phyloP scores from a whole-genome alignment of 2,797 vertebrate species.

The Rhodeus uyekii region DNA sequence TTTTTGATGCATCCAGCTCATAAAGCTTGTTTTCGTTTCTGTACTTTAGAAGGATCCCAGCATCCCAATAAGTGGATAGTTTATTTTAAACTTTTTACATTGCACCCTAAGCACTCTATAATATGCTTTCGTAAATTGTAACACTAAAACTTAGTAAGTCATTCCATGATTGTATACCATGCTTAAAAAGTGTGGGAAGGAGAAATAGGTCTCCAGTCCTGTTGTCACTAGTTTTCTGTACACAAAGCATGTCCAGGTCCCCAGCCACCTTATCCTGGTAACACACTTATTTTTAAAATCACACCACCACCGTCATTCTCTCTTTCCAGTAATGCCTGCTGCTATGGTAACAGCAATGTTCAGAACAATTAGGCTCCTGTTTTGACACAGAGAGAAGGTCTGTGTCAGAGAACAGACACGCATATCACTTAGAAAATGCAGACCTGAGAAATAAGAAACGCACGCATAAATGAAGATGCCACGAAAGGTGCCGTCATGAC shows the following conservation, averaged over 20 bases:
- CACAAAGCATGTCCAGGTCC: slow-evolving; percentile 48
- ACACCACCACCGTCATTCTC: slow-evolving; percentile 44
- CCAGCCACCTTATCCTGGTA: slow-evolving; percentile 35
- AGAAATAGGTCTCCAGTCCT: background rate
- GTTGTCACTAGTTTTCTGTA: slow-evolving; percentile 44
- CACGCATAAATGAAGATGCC: slow-evolving; percentile 31
- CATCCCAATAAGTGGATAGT: no score
- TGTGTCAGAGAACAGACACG: slow-evolving; percentile 45
- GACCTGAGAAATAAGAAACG: slow-evolving; percentile 16
- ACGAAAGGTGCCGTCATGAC: slow-evolving; percentile 15
- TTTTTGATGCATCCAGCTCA: no score
- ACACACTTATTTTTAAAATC: slow-evolving; percentile 54
- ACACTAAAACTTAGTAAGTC: no score
- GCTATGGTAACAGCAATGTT: slow-evolving; percentile 59
- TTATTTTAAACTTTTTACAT: no score
- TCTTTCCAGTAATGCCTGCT: slow-evolving; percentile 54
- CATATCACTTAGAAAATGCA: slow-evolving; percentile 48
- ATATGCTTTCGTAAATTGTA: no score
- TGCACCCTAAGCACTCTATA: no score
- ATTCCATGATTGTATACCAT: no score
- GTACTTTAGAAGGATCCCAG: no score
- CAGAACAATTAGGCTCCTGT: slow-evolving; percentile 58
- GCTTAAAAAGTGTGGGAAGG: background rate
- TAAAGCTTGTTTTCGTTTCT: no score
- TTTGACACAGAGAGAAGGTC: slow-evolving; percentile 50